Base-by-base conservation (phyloP, 2,113 vertebrate genomes). In the Epinephelus cyanopodus region DNA sequence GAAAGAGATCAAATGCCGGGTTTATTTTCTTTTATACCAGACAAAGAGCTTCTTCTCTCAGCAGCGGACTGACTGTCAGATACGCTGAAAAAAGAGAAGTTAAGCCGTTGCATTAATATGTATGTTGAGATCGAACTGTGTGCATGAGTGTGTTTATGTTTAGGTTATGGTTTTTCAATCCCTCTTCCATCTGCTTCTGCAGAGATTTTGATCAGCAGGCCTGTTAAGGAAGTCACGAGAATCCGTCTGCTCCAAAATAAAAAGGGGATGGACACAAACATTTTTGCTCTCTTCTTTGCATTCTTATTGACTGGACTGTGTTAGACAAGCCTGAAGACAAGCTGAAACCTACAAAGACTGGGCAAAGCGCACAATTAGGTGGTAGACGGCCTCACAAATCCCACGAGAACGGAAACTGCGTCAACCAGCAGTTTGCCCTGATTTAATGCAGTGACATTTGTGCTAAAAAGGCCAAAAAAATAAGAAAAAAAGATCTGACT, bases 31-130 rank as follows among this genome's bases (percentile, higher is more conserved):
- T 64, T 64, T 11, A 65, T n/a, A 19, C 7, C 0, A 64, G 5
- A 74, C 53, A 66, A 48, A 63, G 72, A 25, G 50, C 69, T 52
- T 74, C 23, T 4, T 72, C 21, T 72, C 79, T 5, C 54, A 68
- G 61, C 53, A 58, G 54, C 0, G 12, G 27, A 58, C 27, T 3
- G 61, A 60, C 33, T 13, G n/a, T 70, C 78, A 82, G n/a, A 68
- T 62, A 42, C 25, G 0, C 14, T 3, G 52, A 77, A 54, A 63
- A 63, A 52, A 42, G 48, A 68, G 68, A 47, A 60, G 77, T 67
- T 81, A 67, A 77, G 54, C 83, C 67, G 47, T 21, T 23, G 53
- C 67, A 61, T 65, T 72, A 33, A 33, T 42, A 53, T 68, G 60
- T 74, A 53, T 65, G 58, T 25, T 67, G 33, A 3, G 47, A 62